A percentile compares a stretch with the other conserved stretches of the same genome.
phyloP scores from a whole-genome alignment of 1,140 invertebrate genomes.

The Microplitis mediator region DNA sequence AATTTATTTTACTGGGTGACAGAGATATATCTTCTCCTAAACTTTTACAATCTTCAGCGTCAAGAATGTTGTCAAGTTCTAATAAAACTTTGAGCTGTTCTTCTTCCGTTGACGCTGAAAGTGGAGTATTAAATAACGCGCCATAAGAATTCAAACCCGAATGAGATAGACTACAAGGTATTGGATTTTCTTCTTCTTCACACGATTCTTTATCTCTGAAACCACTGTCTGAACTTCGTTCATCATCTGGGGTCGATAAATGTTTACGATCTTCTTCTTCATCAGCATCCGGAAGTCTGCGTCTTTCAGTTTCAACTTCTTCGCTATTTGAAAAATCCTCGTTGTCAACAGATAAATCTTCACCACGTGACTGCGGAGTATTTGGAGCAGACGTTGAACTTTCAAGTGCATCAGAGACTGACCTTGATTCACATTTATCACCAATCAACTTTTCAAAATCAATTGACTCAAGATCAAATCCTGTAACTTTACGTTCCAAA shows the following conservation, averaged over 20 bases:
- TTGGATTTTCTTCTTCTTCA: constrained; percentile 60
- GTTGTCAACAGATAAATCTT: constrained; percentile 40
- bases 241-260: constrained; percentile 63
- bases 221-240: constrained; percentile 64
- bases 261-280: constrained; percentile 60
- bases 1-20: constrained; percentile 32
- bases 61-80: constrained; percentile 55
- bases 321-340: constrained; percentile 48
- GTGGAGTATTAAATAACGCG: constrained; percentile 3
- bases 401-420: not conserved
- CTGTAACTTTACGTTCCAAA: constrained; percentile 46
- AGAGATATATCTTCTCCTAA: constrained; percentile 22
- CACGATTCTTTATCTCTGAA: constrained; percentile 65
- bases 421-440: constrained; percentile 17
- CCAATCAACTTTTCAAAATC: constrained; percentile 39
- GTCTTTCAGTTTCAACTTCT: constrained; percentile 37
- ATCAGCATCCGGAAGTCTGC: constrained; percentile 25
- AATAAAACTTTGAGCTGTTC: constrained; percentile 54
- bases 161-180: constrained; percentile 31
- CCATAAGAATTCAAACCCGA: not conserved
- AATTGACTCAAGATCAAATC: constrained; percentile 40
- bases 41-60: constrained; percentile 52
- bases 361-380: constrained; percentile 42
- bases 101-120: constrained; percentile 45
- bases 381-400: constrained; percentile 33